Evolutionary conservation across 2,888 invertebrate species (phyloP).

Genomic region (Capitulum mitella): DNA sequence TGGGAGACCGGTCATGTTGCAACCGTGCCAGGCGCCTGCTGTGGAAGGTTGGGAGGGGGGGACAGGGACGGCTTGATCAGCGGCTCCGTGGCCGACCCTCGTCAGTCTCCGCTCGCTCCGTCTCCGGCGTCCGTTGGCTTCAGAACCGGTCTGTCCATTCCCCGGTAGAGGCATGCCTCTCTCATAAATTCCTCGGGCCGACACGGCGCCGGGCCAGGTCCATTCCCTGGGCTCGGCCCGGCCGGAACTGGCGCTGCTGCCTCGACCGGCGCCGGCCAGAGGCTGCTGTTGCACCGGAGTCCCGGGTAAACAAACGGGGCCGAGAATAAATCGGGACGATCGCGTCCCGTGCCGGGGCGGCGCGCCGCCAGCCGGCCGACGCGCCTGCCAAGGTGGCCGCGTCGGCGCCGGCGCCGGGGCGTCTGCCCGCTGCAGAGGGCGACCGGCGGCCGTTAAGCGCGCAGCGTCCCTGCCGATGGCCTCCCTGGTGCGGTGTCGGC

Average conservation of each 20-base stretch:
- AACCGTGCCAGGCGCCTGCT: too few relatives aligned
- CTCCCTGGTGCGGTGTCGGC: neutral
- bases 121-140: neutral
- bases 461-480: neutral
- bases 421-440: neutral
- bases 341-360: neutral
- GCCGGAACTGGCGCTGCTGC: too few relatives aligned
- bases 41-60: too few relatives aligned
- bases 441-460: neutral
- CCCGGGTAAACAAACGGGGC: neutral
- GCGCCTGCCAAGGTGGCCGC: neutral
- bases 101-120: neutral
- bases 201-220: neutral
- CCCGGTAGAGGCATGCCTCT: neutral
- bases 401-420: neutral
- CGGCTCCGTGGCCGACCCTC: too few relatives aligned
- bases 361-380: neutral
- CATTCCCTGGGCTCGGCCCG: too few relatives aligned
- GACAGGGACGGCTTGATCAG: too few relatives aligned
- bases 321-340: neutral
- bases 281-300: neutral
- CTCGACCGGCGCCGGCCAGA: too few relatives aligned
- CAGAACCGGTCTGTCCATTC: constrained; percentile 13
- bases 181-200: neutral
- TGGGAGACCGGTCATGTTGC: too few relatives aligned